These are phyloP conservation scores for Muscidifurax raptorellus DNA, from an alignment of 1,140 invertebrate species.

Conservation along the genomic window DNA sequence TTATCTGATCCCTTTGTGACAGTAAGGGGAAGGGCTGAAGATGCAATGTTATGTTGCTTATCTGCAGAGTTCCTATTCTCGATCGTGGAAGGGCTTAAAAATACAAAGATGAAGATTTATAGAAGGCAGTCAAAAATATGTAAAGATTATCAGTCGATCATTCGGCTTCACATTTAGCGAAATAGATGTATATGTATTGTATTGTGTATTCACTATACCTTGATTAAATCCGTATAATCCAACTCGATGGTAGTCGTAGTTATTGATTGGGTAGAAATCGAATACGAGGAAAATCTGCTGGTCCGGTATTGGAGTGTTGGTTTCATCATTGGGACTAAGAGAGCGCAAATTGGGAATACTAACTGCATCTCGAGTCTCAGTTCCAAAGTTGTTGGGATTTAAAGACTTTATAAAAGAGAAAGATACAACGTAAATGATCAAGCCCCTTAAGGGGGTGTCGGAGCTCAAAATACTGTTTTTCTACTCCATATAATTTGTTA, in stretches of 20 bases:
- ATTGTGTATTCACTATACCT: constrained; percentile 56
- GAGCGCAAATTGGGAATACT: background rate
- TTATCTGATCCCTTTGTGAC: constrained; percentile 81
- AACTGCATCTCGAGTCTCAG: constrained; percentile 75
- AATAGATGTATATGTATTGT: no score
- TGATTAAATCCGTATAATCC: constrained; percentile 81
- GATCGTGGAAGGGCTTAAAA: background rate
- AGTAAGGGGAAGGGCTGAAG: constrained; percentile 85
- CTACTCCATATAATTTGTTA: no score
- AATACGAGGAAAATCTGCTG: constrained; percentile 87
- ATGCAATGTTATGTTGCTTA: constrained; percentile 90
- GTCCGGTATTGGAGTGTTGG: constrained; percentile 75
- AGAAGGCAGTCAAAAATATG: background rate
- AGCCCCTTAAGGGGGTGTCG: no score
- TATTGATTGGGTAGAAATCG: constrained; percentile 89
- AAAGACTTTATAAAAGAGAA: background rate
- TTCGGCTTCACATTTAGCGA: no score
- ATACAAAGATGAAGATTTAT: background rate
- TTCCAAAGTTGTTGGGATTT: constrained; percentile 67
- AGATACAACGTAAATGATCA: no score
- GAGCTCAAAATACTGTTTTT: no score
- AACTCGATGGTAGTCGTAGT: constrained; percentile 84
- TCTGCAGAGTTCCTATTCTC: constrained; percentile 81
- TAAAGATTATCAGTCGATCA: background rate
- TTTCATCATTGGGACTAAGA: background rate